Evolutionary conservation across 2,888 invertebrate genomes (phyloP).

Genomic region (Yponomeuta cagnagella): DNA sequence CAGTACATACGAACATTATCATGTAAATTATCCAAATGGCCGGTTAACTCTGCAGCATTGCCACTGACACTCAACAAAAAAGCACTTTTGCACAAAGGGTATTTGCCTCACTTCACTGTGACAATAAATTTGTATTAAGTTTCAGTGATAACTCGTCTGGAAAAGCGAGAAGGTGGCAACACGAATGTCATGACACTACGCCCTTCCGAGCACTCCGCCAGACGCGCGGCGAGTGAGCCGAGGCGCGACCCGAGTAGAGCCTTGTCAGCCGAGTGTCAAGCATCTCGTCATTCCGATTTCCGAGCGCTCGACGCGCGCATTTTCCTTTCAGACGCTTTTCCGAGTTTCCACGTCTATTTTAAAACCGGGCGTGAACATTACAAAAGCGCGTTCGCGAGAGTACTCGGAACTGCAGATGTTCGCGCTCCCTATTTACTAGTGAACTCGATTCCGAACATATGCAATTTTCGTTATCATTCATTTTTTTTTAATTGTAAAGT

Average conservation of each 20-base stretch:
- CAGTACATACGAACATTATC: conserved; percentile 37
- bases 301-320: background rate
- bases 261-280: conserved; percentile 6
- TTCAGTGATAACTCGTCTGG: conserved; percentile 3
- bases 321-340: conserved; percentile 1
- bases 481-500: too few species aligned
- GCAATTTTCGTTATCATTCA: too few species aligned
- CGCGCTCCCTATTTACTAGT: too few species aligned
- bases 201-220: conserved; percentile 55
- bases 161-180: conserved; percentile 20
- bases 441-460: too few species aligned
- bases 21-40: conserved; percentile 42
- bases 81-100: conserved; percentile 2
- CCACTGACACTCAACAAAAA: conserved; percentile 17
- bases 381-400: too few species aligned
- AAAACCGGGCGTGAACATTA: too few species aligned
- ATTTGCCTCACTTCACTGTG: background rate
- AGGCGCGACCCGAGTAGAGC: background rate
- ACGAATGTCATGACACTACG: conserved; percentile 25
- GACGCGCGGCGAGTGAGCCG: conserved; percentile 50
- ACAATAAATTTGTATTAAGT: background rate
- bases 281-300: background rate
- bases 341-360: background rate
- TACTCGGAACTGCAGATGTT: too few species aligned
- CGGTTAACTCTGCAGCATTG: conserved; percentile 24